A percentile compares a stretch with the other conserved stretches of the same genome.
phyloP scores from a whole-genome alignment of 2,797 vertebrate genomes.

The Gymnothorax reevesii region DNA sequence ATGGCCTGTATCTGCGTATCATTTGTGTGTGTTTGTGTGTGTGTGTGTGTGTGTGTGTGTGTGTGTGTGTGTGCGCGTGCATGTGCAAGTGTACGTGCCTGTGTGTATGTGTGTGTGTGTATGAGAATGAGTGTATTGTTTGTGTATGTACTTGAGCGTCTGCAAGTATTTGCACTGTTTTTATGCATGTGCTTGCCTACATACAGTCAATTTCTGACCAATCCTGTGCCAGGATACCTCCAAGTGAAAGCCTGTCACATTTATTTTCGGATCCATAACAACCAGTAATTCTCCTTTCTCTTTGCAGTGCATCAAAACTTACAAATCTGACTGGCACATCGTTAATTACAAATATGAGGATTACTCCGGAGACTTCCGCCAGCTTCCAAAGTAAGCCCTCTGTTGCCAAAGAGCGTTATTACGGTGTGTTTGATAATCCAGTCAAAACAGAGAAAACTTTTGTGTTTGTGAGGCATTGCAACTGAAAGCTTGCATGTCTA shows the following conservation, averaged over 20 bases:
- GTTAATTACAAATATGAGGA: constrained; percentile 95
- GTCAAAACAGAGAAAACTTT: background rate
- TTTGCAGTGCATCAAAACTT: constrained; percentile 93
- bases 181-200: background rate
- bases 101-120: background rate
- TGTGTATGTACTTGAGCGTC: background rate
- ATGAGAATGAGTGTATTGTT: background rate
- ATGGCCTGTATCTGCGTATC: background rate
- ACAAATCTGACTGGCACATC: constrained; percentile 95
- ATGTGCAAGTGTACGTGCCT: no score
- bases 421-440: constrained; percentile 10
- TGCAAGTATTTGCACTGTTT: no score
- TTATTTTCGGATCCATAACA: background rate
- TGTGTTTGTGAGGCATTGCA: background rate
- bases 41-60: background rate
- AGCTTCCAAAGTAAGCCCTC: constrained; percentile 88
- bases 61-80: background rate
- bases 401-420: constrained; percentile 25
- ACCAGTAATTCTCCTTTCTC: constrained; percentile 38
- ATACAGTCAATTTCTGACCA: background rate
- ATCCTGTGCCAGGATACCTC: constrained; percentile 25
- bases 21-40: background rate
- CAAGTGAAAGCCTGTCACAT: background rate
- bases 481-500: background rate
- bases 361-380: constrained; percentile 95